phyloP scores from a whole-genome alignment of 2,113 vertebrate species.

The Oryzias javanicus region DNA sequence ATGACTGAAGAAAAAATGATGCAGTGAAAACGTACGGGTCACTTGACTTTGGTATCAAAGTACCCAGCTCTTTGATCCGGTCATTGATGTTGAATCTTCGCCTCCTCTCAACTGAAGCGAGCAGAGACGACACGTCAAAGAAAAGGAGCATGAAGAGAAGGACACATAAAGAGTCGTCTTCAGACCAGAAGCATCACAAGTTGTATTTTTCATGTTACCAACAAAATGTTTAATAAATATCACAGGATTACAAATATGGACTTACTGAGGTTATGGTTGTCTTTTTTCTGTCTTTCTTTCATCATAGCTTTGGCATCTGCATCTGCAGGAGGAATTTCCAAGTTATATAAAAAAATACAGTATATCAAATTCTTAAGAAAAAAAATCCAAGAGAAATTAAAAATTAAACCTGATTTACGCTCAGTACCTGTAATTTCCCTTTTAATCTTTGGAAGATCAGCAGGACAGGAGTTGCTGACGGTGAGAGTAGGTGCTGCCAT shows the following conservation, averaged over 20 bases:
- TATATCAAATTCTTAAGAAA: no score
- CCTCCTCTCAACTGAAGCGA: slow-evolving; percentile 84
- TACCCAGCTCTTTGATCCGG: slow-evolving; percentile 91
- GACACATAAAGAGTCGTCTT: no score
- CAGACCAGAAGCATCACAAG: background rate
- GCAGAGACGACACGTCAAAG: background rate
- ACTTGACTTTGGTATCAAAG: slow-evolving; percentile 87
- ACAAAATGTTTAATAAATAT: background rate
- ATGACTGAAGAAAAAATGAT: background rate
- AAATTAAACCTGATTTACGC: background rate
- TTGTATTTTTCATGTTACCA: background rate
- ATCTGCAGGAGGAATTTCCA: slow-evolving; percentile 54
- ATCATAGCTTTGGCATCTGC: slow-evolving; percentile 70
- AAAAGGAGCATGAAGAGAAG: background rate
- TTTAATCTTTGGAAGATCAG: slow-evolving; percentile 88
- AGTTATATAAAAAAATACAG: background rate
- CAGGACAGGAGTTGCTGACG: slow-evolving; percentile 89
- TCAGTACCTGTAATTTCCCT: slow-evolving; percentile 81
- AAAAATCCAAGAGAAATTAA: background rate
- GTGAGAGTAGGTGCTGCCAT: slow-evolving; percentile 77
- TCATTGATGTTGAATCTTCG: slow-evolving; percentile 94
- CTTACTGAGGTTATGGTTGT: slow-evolving; percentile 94
- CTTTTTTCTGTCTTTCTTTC: slow-evolving; percentile 92
- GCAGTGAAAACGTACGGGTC: slow-evolving; percentile 81
- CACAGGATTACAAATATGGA: slow-evolving; percentile 4